Base-by-base conservation (phyloP, 2,113 vertebrate genomes). In the Trochalopteron elliotii region DNA sequence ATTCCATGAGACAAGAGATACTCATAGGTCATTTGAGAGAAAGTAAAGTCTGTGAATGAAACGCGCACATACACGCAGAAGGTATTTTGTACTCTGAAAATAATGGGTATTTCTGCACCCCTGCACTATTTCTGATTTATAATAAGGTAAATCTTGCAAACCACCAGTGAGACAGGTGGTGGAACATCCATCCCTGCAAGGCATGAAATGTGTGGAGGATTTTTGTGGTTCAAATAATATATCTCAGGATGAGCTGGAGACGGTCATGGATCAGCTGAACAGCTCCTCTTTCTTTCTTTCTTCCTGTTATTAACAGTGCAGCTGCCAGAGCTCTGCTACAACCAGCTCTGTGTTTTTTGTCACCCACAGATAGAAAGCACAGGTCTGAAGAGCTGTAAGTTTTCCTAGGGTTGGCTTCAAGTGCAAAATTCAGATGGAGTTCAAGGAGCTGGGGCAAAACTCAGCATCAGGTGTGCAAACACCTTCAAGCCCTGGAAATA, bases 1-100 rank as follows among this genome's bases (percentile, higher is more conserved):
- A 91, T 93, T 94, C 93, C 93, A 90, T 68, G 88, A 97, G 81
- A 80, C 74, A 94, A 96, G 93, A 97, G 90, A 94, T 82, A 90
- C 84, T 79, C 47, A 7, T 12, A 70, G 89, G 92, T 94, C 93
- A 90, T 84, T 83, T 21, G 37, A 89, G 94, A 95, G 95, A 93
- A 96, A 93, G 95, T 93, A 23, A 86, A 90, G 85, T 68, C 65
- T 42, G 12, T 23, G 76, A 91, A 77, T 56, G 37, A 67, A 81
- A 60, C 11, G 40, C 44, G 8, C 44, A 7, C 21, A 12, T 18
- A 13, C 8, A 15, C 10, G 15, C 8, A 18, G 23, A 65, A 50
- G 40, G 10, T 42, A 70, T 5, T 37, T 31, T 16, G 12, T 33
- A 33, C 44, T 60, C 64, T 33, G 24, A 83, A 81, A 95, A 80